A percentile compares a stretch with the other conserved stretches of the same genome.
phyloP scores from a whole-genome alignment of 2,888 invertebrate species.

The Exephanes ischioxanthus region DNA sequence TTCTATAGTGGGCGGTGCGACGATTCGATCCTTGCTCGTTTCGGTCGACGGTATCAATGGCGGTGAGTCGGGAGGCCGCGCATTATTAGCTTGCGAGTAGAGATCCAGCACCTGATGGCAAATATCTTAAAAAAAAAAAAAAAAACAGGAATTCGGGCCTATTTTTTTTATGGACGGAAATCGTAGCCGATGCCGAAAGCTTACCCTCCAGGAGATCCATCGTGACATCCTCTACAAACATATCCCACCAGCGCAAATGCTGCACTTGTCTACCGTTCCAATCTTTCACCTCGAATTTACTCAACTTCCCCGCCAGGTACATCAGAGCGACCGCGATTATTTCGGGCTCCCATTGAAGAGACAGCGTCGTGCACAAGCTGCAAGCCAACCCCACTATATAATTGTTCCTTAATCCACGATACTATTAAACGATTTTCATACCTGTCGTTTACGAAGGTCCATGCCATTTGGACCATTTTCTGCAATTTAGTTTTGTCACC shows the following conservation, averaged over 20 bases:
- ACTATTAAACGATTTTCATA: constrained; percentile 77
- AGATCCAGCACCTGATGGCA: constrained; percentile 98
- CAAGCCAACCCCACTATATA: constrained; percentile 39
- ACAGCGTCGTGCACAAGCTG: constrained; percentile 97
- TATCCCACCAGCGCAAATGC: constrained; percentile 98
- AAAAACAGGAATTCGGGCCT: background rate
- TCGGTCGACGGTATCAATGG: constrained; percentile 86
- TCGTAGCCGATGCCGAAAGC: too few relatives aligned
- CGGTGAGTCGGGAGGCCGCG: constrained; percentile 89
- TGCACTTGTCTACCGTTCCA: constrained; percentile 93
- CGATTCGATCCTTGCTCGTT: constrained; percentile 77
- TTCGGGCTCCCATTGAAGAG: constrained; percentile 99
- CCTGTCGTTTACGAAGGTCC: constrained; percentile 99
- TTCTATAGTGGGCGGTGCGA: constrained; percentile 76
- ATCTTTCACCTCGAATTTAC: constrained; percentile 97
- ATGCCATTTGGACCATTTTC: constrained; percentile 99
- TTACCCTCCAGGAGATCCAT: constrained; percentile 95
- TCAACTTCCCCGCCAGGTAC: constrained; percentile 98
- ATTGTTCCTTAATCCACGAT: background rate
- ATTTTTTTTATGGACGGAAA: background rate
- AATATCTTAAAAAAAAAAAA: constrained; percentile 88
- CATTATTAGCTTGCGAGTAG: constrained; percentile 91
- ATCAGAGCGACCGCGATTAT: constrained; percentile 98
- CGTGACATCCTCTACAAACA: constrained; percentile 97
- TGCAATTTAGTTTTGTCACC: constrained; percentile 96